Evolutionary conservation across 2,888 invertebrate species (phyloP).

Genomic region (Leptopilina syphax): DNA sequence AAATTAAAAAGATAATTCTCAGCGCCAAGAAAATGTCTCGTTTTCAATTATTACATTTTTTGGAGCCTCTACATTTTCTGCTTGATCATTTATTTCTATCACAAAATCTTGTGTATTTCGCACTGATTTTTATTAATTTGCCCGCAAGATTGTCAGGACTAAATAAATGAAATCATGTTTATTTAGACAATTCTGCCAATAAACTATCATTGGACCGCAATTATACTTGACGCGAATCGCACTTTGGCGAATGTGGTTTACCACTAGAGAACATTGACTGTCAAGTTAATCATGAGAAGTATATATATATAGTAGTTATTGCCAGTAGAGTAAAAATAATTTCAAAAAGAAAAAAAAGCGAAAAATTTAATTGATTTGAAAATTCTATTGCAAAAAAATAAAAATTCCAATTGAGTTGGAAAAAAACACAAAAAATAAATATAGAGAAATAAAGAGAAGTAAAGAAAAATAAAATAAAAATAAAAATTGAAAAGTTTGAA

Average conservation of each 20-base stretch:
- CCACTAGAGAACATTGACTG: constrained; percentile 19
- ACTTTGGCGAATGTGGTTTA: not conserved
- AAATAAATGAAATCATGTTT: not conserved
- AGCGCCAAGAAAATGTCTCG: too few relatives aligned
- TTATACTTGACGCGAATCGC: constrained; percentile 19
- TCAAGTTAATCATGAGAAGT: not conserved
- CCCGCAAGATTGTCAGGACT: not conserved
- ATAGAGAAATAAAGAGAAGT: too few relatives aligned
- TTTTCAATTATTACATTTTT: too few relatives aligned
- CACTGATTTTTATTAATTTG: not conserved
- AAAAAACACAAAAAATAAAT: too few relatives aligned
- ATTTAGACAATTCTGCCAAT: not conserved
- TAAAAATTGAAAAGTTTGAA: constrained; percentile 45
- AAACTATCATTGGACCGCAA: constrained; percentile 26
- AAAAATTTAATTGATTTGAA: constrained; percentile 4
- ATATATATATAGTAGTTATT: not conserved
- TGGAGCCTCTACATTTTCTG: too few relatives aligned
- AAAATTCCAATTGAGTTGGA: too few relatives aligned
- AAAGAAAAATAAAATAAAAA: too few relatives aligned
- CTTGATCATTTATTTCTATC: too few relatives aligned
- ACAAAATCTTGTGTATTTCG: not conserved
- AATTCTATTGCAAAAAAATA: too few relatives aligned
- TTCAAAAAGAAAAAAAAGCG: not conserved
- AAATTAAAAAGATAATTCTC: not conserved
- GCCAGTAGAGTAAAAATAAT: constrained; percentile 39